Evolutionary conservation across 2,113 vertebrate species (phyloP).

Genomic region (Stegastes partitus): DNA sequence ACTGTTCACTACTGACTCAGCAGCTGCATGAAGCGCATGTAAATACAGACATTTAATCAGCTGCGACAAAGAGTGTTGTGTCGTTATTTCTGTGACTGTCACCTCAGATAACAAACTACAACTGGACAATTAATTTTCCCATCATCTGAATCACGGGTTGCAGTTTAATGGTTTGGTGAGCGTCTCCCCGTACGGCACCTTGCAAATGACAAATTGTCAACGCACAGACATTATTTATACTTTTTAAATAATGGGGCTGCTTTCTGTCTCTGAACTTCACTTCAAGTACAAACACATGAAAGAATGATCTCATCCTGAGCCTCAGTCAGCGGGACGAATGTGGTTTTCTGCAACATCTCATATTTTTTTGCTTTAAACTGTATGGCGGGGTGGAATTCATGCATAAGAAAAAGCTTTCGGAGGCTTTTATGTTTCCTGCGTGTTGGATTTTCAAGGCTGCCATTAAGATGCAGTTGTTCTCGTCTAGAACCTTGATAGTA

Average conservation of each 20-base stretch:
- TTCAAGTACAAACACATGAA: conserved; percentile 41
- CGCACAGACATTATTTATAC: neutral
- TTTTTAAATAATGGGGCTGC: neutral
- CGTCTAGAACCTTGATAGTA: conserved; percentile 59
- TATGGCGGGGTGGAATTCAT: conserved; percentile 24
- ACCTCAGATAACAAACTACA: conserved; percentile 26
- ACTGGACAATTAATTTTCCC: conserved; percentile 1
- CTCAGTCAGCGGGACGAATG: conserved; percentile 23
- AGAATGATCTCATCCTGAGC: conserved; percentile 27
- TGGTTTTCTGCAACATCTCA: conserved; percentile 18
- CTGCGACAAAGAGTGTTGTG: neutral
- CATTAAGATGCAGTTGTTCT: conserved; percentile 68
- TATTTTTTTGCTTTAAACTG: conserved; percentile 42
- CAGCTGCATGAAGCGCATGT: neutral
- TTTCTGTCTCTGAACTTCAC: conserved; percentile 14
- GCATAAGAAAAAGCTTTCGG: conserved; percentile 52
- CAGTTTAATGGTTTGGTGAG: conserved; percentile 20
- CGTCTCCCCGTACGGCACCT: neutral
- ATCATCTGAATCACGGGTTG: neutral
- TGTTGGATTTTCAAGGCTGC: conserved; percentile 55
- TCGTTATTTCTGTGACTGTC: conserved; percentile 1
- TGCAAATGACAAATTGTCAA: conserved; percentile 5
- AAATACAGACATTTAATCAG: conserved; percentile 4
- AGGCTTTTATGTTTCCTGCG: conserved; percentile 57
- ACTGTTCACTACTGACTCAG: neutral